Base-by-base conservation (phyloP, 2,113 vertebrate species). In the Poeciliopsis prolifica region DNA sequence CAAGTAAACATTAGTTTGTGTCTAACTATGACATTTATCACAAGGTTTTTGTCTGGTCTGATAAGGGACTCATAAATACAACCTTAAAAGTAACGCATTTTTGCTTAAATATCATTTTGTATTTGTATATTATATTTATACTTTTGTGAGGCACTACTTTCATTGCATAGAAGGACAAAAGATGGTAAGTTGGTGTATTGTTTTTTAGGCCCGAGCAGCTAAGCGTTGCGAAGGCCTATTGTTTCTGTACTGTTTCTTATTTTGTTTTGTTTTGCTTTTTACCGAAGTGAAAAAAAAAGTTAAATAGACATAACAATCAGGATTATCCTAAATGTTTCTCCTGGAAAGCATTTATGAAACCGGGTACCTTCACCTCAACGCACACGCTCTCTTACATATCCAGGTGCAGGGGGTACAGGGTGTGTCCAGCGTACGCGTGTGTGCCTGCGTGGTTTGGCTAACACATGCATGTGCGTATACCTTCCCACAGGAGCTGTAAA, bases 401-500 rank as follows among this genome's bases (percentile, higher is more conserved):
- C 65, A 13, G 12, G 63, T 77, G 40, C 74, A 15, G 29, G 77
- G 78, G 68, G 51, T 48, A 15, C 31, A 48, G 13, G 61, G 54
- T 72, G 65, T 68, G 69, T 63, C 62, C 7, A 22, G 7, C 61
- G 30, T 40, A 19, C 69, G 51, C 44, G 13, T 37, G 4, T 58
- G 63, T 8, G 10, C 67, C 31, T 69, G 70, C 80, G 77, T 63
- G 68, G 68, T 69, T 79, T 66, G 74, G 72, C 75, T 72, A 44
- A 74, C 68, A 69, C 66, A 72, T 62, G 73, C 5, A 69, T 63
- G 74, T 64, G 42, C 61, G 70, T 87, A 85, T 74, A 67, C 28
- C 48, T 81, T 71, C 77, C 78, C 80, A 83, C 84, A 84, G 87
- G 73, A 87, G 71, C 66, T 26, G 69, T 80, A 89, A 91, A 85